Percentiles rank a stretch among this genome's conserved stretches.
phyloP scores from a whole-genome alignment of 37 sponge, comb jelly and placozoan genomes.

The Theonella swinhoei region DNA sequence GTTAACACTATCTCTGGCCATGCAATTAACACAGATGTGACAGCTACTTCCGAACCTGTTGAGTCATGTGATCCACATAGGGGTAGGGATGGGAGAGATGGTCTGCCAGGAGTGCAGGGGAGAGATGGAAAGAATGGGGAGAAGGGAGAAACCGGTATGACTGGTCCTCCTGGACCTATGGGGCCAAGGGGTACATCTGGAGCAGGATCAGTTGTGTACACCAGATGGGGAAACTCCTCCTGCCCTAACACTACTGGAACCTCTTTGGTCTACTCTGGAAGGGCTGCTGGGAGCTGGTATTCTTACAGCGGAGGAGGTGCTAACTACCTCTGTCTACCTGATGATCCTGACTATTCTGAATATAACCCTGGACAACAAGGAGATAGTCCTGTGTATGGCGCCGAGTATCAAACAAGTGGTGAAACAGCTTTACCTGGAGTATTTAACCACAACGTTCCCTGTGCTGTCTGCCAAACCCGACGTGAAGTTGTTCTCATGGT shows the following conservation, averaged over 20 bases:
- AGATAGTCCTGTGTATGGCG: conserved; percentile 17
- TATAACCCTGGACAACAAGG: conserved; percentile 20
- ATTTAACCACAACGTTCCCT: conserved; percentile 17
- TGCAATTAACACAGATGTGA: too few relatives aligned
- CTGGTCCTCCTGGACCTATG: too few relatives aligned
- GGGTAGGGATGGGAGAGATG: too few relatives aligned
- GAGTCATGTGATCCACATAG: too few relatives aligned
- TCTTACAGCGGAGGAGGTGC: conserved; percentile 15
- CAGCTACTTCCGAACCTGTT: too few relatives aligned
- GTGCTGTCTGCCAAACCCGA: conserved; percentile 40
- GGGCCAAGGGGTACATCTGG: too few relatives aligned
- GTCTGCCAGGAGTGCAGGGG: too few relatives aligned
- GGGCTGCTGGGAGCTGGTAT: not conserved
- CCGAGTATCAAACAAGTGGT: conserved; percentile 51
- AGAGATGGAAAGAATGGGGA: too few relatives aligned
- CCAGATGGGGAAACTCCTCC: too few relatives aligned
- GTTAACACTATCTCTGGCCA: too few relatives aligned
- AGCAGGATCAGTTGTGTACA: not conserved
- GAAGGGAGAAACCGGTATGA: too few relatives aligned
- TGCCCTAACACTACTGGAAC: too few relatives aligned
- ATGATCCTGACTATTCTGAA: conserved; percentile 32
- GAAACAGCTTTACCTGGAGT: not conserved
- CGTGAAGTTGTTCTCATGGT: conserved; percentile 14
- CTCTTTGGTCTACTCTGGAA: conserved; percentile 34
- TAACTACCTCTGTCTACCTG: conserved; percentile 41